phyloP scores from a whole-genome alignment of 2,888 invertebrate species.

The Dascillus cervinus region DNA sequence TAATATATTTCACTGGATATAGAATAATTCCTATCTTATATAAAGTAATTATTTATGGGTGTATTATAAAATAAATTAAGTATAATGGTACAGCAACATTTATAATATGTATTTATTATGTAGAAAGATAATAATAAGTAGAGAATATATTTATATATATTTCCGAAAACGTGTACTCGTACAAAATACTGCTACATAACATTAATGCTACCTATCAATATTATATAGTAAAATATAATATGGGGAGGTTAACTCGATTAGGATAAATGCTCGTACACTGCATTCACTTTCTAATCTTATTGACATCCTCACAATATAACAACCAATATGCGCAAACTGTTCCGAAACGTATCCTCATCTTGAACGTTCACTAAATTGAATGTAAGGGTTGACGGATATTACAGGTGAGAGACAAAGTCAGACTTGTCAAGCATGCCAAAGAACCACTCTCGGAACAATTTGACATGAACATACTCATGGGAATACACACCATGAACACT shows the following conservation, averaged over 20 bases:
- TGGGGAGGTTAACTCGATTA: slow-evolving; percentile 37
- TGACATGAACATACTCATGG: slow-evolving; percentile 4
- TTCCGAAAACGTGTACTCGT: slow-evolving; percentile 45
- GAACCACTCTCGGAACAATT: too few relatives aligned
- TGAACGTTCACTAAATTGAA: too few relatives aligned
- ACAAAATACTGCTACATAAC: slow-evolving; percentile 43
- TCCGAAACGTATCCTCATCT: slow-evolving; percentile 15
- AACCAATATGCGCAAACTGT: slow-evolving; percentile 34
- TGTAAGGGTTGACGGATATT: too few relatives aligned
- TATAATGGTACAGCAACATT: slow-evolving; percentile 44
- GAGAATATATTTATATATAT: slow-evolving; percentile 41
- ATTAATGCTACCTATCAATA: slow-evolving; percentile 37
- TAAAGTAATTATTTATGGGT: slow-evolving; percentile 38
- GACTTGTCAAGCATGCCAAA: too few relatives aligned
- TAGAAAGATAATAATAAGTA: slow-evolving; percentile 44
- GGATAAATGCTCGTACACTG: slow-evolving; percentile 31
- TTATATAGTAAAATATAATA: slow-evolving; percentile 38
- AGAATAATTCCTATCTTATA: slow-evolving; percentile 38
- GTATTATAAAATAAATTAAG: slow-evolving; percentile 45
- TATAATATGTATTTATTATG: slow-evolving; percentile 40
- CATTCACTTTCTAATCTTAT: slow-evolving; percentile 36
- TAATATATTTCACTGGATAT: slow-evolving; percentile 45
- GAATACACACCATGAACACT: slow-evolving; percentile 31
- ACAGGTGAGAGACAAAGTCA: too few relatives aligned
- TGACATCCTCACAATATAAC: slow-evolving; percentile 40